Percentiles rank a stretch among this genome's conserved stretches.
phyloP scores from a whole-genome alignment of 2,113 vertebrate genomes.

The Donacobius atricapilla region DNA sequence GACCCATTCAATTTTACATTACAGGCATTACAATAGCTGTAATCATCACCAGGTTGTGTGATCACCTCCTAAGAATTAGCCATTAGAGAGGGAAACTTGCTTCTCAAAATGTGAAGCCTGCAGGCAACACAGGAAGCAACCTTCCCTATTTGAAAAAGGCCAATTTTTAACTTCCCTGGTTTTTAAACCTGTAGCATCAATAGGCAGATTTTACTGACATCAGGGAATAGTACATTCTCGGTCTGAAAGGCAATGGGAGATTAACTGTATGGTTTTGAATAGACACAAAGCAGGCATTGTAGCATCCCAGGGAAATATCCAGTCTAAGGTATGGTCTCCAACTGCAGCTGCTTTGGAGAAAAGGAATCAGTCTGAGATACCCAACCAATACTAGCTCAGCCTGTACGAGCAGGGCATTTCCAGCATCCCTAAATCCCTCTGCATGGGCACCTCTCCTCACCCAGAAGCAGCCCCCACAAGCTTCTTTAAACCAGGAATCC shows the following conservation, averaged over 20 bases:
- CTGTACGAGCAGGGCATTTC: fast-evolving
- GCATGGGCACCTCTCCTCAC: background rate
- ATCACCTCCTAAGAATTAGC: slow-evolving; percentile 31
- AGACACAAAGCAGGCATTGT: background rate
- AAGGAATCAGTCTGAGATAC: background rate
- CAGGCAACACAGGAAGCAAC: slow-evolving; percentile 13
- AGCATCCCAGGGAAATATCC: background rate
- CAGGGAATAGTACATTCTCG: background rate
- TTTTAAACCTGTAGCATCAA: slow-evolving; percentile 12
- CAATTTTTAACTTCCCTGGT: background rate
- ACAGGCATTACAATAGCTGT: slow-evolving; percentile 26
- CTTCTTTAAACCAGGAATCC: background rate
- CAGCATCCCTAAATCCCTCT: background rate
- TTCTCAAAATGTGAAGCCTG: slow-evolving; percentile 28
- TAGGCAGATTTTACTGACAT: background rate
- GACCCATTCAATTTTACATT: slow-evolving; percentile 50
- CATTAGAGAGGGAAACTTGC: slow-evolving; percentile 21
- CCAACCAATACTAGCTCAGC: background rate
- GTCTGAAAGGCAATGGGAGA: background rate
- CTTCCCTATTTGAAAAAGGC: background rate
- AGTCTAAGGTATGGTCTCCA: background rate
- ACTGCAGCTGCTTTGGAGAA: background rate
- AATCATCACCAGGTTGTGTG: slow-evolving; percentile 12
- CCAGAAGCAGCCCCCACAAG: background rate
- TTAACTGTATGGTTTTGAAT: background rate